A percentile compares a stretch with the other conserved stretches of the same genome.
Conservation (phyloP, 1,140 invertebrate genomes). For the Eumaeus atala region DNA sequence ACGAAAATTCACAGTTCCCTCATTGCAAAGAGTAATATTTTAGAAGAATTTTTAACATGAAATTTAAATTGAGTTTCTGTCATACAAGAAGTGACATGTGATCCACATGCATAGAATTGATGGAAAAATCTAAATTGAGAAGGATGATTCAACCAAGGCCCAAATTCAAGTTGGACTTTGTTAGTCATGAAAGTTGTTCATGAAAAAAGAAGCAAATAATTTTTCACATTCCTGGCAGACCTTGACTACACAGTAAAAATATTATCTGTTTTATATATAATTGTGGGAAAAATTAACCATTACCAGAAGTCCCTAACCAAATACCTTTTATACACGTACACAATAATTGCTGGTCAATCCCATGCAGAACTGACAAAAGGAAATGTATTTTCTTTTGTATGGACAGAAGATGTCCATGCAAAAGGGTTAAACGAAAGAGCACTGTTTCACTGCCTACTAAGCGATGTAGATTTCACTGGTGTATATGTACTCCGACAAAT, state of each 20-base stretch:
- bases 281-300: no score
- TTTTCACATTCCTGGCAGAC: conserved; percentile 10
- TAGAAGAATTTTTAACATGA: conserved; percentile 14
- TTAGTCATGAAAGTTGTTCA: conserved; percentile 13
- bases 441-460: conserved; percentile 10
- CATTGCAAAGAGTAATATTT: conserved; percentile 10
- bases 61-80: conserved; percentile 12
- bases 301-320: no score
- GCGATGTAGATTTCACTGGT: conserved; percentile 9
- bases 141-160: conserved; percentile 3
- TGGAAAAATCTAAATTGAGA: conserved; percentile 13
- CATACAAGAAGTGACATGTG: conserved; percentile 11
- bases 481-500: conserved; percentile 15
- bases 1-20: conserved; percentile 10
- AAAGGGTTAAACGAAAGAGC: no score
- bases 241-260: neutral
- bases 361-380: no score
- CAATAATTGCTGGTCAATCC: no score
- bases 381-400: no score
- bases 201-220: conserved; percentile 12
- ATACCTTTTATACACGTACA: no score
- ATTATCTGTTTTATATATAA: no score
- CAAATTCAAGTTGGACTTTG: neutral
- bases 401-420: no score
- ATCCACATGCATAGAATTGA: conserved; percentile 13